phyloP scores from a whole-genome alignment of 2,888 invertebrate genomes.

The Dicyrtomina minuta region DNA sequence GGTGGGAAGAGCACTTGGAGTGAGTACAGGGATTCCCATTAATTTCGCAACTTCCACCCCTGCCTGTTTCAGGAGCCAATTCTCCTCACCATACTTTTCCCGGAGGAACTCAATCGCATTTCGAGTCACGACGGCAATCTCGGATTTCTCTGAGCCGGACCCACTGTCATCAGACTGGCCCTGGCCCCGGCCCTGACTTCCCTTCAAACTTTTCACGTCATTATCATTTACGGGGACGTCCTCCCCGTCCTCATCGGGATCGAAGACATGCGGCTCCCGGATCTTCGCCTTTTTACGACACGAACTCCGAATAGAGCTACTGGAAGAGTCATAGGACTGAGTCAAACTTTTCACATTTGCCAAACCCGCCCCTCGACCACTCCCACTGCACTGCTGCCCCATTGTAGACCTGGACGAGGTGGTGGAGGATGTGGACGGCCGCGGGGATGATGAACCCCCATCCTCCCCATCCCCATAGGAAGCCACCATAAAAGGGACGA shows the following conservation, averaged over 20 bases:
- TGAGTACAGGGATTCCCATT: constrained; percentile 43
- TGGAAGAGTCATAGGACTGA: constrained; percentile 50
- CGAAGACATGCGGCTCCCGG: constrained; percentile 37
- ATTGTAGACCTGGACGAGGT: not conserved
- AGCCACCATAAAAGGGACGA: constrained; percentile 40
- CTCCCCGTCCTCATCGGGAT: constrained; percentile 19
- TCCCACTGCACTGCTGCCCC: not conserved
- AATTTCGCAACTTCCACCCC: constrained; percentile 48
- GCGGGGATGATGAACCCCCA: not conserved
- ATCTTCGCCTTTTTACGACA: constrained; percentile 52
- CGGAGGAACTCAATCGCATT: constrained; percentile 44
- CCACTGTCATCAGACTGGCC: constrained; percentile 9
- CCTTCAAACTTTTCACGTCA: not conserved
- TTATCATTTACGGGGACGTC: not conserved
- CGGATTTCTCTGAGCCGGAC: constrained; percentile 31
- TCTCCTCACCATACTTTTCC: constrained; percentile 50
- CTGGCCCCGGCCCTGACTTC: not conserved
- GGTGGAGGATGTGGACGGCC: constrained; percentile 20
- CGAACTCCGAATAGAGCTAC: constrained; percentile 49
- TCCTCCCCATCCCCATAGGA: too few relatives aligned
- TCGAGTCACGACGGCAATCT: constrained; percentile 34
- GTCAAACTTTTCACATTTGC: constrained; percentile 48
- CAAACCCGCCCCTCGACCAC: constrained; percentile 24
- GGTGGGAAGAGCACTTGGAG: not conserved
- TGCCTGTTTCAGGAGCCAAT: constrained; percentile 50